Percentiles rank a stretch among this genome's conserved stretches.
These are phyloP conservation scores for Drosophila nebulosa DNA, from an alignment of 1,140 invertebrate species.

Conservation along the genomic window DNA sequence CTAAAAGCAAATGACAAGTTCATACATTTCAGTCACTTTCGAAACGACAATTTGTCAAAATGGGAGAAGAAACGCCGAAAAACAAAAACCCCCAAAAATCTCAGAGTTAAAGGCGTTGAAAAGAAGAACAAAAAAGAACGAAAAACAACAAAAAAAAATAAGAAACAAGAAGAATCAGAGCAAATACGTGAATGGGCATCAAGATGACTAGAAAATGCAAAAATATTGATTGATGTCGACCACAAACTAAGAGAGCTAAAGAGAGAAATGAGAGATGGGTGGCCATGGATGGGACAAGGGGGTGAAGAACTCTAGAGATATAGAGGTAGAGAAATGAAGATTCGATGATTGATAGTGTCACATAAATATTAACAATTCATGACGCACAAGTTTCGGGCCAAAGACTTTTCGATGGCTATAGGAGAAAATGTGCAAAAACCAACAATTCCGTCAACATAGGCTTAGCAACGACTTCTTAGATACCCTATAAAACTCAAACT, in stretches of 20 bases:
- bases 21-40: conserved; percentile 1
- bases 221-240: conserved; percentile 26
- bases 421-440: conserved; percentile 7
- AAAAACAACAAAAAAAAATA: conserved; percentile 8
- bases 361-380: conserved; percentile 74
- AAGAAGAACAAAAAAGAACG: conserved; percentile 28
- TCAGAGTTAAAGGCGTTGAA: conserved; percentile 6
- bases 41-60: conserved; percentile 44
- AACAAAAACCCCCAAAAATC: conserved; percentile 27
- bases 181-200: conserved; percentile 1
- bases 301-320: conserved; percentile 4
- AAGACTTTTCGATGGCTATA: conserved; percentile 9
- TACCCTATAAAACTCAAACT: too few species aligned
- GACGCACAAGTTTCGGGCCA: conserved; percentile 44
- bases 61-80: conserved; percentile 9
- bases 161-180: conserved; percentile 12
- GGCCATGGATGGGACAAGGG: conserved; percentile 22
- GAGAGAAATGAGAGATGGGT: background rate
- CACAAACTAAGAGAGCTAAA: conserved; percentile 12
- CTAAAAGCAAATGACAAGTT: background rate
- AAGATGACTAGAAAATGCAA: conserved; percentile 13
- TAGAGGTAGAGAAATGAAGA: conserved; percentile 28
- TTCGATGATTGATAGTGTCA: conserved; percentile 71
- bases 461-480: background rate
- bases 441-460: background rate